phyloP scores from a whole-genome alignment of 2,113 vertebrate genomes.

The Theropithecus gelada region DNA sequence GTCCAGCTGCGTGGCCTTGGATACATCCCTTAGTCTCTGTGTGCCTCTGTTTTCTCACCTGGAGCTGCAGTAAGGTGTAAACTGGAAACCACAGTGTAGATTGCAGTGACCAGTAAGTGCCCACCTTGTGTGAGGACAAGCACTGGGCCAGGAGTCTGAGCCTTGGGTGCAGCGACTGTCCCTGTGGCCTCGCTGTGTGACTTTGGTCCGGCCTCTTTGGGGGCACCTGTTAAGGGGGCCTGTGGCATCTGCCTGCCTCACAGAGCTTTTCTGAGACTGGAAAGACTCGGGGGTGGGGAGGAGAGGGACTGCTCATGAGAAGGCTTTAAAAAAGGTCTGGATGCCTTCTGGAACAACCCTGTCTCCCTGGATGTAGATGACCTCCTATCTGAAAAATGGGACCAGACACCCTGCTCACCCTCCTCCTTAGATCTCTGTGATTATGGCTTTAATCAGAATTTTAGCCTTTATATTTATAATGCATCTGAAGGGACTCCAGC shows the following conservation, averaged over 20 bases:
- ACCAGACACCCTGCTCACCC: neutral
- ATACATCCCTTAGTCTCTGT: neutral
- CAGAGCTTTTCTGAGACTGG: neutral
- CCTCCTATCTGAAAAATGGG: constrained; percentile 5
- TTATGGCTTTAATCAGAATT: neutral
- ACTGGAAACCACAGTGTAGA: neutral
- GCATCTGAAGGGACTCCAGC: neutral
- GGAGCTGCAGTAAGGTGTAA: neutral
- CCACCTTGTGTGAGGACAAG: neutral
- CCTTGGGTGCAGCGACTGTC: neutral
- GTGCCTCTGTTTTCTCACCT: neutral
- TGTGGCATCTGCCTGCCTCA: neutral
- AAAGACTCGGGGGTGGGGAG: neutral
- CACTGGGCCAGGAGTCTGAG: neutral
- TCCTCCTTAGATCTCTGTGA: neutral
- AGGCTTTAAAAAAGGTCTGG: neutral
- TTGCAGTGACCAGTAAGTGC: neutral
- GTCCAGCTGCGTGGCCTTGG: neutral
- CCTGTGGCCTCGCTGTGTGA: neutral
- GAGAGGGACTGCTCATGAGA: neutral
- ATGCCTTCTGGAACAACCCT: neutral
- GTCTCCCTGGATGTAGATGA: neutral
- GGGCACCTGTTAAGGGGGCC: neutral
- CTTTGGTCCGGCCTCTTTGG: neutral
- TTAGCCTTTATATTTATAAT: neutral